These are phyloP conservation scores for Rhynchophorus ferrugineus DNA, from an alignment of 1,140 invertebrate genomes.

Conservation along the genomic window DNA sequence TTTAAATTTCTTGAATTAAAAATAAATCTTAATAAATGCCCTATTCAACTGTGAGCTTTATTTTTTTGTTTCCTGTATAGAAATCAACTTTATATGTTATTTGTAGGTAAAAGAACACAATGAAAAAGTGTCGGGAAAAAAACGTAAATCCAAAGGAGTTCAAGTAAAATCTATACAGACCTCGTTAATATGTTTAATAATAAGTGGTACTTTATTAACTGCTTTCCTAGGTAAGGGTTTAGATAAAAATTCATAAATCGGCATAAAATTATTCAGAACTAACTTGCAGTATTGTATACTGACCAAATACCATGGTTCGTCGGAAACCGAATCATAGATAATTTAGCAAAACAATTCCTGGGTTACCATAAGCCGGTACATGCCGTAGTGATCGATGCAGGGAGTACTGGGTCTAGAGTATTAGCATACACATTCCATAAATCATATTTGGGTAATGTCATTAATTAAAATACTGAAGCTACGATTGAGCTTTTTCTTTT, in stretches of 20 bases:
- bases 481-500: not conserved
- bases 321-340: conserved; percentile 48
- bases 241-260: not conserved
- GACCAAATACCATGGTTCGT: conserved; percentile 40
- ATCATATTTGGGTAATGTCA: conserved; percentile 51
- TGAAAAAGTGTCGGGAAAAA: conserved; percentile 28
- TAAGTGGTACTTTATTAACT: conserved; percentile 37
- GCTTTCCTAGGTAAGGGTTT: conserved; percentile 32
- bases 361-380: conserved; percentile 69
- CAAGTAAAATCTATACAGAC: conserved; percentile 28
- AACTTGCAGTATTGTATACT: conserved; percentile 36
- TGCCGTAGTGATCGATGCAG: conserved; percentile 93
- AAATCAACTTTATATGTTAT: too few species aligned
- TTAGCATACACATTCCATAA: conserved; percentile 83
- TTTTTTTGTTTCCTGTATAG: too few species aligned
- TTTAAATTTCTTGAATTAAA: conserved; percentile 5
- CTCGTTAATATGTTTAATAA: conserved; percentile 36
- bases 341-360: conserved; percentile 51
- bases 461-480: not conserved
- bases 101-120: conserved; percentile 36
- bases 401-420: conserved; percentile 88
- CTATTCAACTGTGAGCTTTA: too few species aligned
- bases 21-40: too few species aligned
- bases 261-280: not conserved
- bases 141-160: conserved; percentile 27